These are phyloP conservation scores for Cynoglossus semilaevis DNA, from an alignment of 2,113 vertebrate species.

Conservation along the genomic window DNA sequence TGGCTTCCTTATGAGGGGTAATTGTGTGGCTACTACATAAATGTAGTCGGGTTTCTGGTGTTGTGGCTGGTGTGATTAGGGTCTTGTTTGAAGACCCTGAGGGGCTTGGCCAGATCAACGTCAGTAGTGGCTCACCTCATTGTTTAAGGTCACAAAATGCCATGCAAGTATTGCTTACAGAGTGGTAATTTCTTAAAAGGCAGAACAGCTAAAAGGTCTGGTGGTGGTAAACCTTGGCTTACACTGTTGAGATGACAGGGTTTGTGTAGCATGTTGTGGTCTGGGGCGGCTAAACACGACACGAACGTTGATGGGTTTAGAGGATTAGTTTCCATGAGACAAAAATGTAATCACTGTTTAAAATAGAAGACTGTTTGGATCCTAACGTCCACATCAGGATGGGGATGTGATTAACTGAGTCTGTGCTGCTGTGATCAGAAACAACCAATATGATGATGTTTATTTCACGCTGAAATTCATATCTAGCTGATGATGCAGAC, in stretches of 20 bases:
- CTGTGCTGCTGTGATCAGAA: not conserved
- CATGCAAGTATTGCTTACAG: slow-evolving; percentile 12
- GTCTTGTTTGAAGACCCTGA: slow-evolving; percentile 32
- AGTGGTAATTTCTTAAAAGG: slow-evolving; percentile 10
- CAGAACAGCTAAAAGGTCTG: slow-evolving; percentile 6
- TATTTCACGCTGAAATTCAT: not conserved
- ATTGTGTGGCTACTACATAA: slow-evolving; percentile 55
- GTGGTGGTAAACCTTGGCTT: slow-evolving; percentile 21
- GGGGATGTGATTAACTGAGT: not conserved
- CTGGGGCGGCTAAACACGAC: not conserved
- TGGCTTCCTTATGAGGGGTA: slow-evolving; percentile 69
- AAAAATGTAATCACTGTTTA: slow-evolving; percentile 12
- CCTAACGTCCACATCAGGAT: not conserved
- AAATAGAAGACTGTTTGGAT: slow-evolving; percentile 25
- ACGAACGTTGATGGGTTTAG: not conserved
- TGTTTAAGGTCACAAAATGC: slow-evolving; percentile 41
- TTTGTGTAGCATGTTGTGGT: slow-evolving; percentile 18
- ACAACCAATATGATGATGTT: not conserved
- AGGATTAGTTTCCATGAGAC: slow-evolving; percentile 6
- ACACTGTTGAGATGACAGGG: slow-evolving; percentile 7
- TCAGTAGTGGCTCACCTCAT: slow-evolving; percentile 41
- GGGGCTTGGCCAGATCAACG: slow-evolving; percentile 44
- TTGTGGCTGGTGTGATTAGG: slow-evolving; percentile 57
- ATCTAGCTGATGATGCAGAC: not conserved
- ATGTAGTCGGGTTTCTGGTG: slow-evolving; percentile 43